Evolutionary conservation across 2,797 vertebrate species (phyloP).

Genomic region (Sebastes paucispinis): DNA sequence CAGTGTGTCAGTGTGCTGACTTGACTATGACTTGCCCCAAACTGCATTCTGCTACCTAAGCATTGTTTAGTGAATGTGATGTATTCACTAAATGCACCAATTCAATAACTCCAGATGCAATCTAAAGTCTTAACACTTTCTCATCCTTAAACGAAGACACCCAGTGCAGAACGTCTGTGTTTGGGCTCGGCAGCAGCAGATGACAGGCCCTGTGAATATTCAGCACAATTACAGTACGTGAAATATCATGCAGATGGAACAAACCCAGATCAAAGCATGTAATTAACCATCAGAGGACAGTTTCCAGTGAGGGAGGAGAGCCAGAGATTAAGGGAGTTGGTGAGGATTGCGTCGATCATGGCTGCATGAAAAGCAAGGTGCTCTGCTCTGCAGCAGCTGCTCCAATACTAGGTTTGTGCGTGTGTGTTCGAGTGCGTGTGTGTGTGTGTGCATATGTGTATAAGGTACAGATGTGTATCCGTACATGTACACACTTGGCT

Average conservation of each 20-base stretch:
- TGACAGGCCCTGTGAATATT: constrained; percentile 62
- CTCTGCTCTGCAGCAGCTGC: constrained; percentile 7
- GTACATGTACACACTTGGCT: neutral
- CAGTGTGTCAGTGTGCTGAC: too few species aligned
- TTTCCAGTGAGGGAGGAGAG: constrained; percentile 63
- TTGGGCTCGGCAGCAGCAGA: constrained; percentile 17
- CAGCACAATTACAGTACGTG: constrained; percentile 70
- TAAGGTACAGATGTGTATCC: neutral
- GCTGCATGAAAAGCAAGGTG: constrained; percentile 13
- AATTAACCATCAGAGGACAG: constrained; percentile 74
- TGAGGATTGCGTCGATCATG: constrained; percentile 24
- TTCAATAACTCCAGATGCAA: constrained; percentile 14
- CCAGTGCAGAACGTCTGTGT: neutral
- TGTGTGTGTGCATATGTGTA: neutral
- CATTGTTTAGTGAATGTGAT: neutral
- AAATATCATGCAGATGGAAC: constrained; percentile 73
- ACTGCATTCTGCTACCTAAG: neutral
- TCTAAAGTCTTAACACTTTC: constrained; percentile 32
- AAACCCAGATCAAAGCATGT: constrained; percentile 78
- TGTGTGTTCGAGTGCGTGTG: neutral
- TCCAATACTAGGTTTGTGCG: neutral
- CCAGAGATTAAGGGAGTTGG: constrained; percentile 55
- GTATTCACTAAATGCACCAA: neutral
- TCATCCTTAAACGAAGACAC: constrained; percentile 9
- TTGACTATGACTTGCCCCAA: too few species aligned